These are phyloP conservation scores for Cyclargus thomasi DNA, from an alignment of 1,140 invertebrate species.

Conservation along the genomic window DNA sequence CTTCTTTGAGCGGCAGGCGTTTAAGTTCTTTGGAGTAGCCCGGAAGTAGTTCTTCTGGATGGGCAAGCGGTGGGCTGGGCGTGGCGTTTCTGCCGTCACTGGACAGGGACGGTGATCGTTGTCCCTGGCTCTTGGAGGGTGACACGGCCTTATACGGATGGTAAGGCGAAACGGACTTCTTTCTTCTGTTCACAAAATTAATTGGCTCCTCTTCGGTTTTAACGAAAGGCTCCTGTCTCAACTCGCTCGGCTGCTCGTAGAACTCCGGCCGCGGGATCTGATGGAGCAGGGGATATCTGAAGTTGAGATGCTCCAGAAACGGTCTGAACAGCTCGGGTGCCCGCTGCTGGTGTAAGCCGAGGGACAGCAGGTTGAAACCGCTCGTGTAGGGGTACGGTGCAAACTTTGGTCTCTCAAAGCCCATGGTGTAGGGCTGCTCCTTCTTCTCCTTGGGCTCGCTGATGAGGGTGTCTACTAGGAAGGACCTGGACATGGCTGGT, in stretches of 20 bases:
- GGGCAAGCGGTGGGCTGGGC: conserved; percentile 76
- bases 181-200: conserved; percentile 51
- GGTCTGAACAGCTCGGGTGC: conserved; percentile 66
- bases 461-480: conserved; percentile 84
- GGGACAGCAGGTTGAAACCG: conserved; percentile 77
- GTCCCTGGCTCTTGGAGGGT: conserved; percentile 61
- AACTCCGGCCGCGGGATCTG: conserved; percentile 52
- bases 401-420: conserved; percentile 67
- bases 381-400: conserved; percentile 78
- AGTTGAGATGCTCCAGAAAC: conserved; percentile 64
- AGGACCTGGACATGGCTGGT: conserved; percentile 80
- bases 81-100: conserved; percentile 75
- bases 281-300: conserved; percentile 55
- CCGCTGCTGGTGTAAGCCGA: conserved; percentile 77
- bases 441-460: conserved; percentile 77
- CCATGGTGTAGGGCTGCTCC: conserved; percentile 54
- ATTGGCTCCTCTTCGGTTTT: conserved; percentile 56
- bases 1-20: conserved; percentile 65
- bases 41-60: conserved; percentile 68
- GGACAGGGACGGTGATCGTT: conserved; percentile 56
- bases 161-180: conserved; percentile 65
- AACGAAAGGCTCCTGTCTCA: conserved; percentile 36
- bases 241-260: conserved; percentile 43
- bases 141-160: conserved; percentile 67
- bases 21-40: conserved; percentile 61